A percentile compares a stretch with the other conserved stretches of the same genome.
These are phyloP conservation scores for Bombus pyrosoma DNA, from an alignment of 1,140 invertebrate genomes.

Conservation along the genomic window DNA sequence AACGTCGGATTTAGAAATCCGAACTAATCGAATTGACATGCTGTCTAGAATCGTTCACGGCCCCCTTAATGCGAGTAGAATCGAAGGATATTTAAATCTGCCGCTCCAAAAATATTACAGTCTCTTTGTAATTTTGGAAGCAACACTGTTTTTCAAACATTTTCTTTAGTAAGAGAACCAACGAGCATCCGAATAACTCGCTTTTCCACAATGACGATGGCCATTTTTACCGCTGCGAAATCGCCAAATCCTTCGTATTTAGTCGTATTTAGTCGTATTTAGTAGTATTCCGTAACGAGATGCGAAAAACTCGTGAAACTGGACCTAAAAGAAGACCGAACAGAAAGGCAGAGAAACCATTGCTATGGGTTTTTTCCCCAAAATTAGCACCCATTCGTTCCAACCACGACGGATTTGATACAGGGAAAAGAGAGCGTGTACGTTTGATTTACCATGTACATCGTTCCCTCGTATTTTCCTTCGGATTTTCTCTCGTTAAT, in stretches of 20 bases:
- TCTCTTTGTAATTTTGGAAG: neutral
- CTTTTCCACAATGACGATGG: conserved; percentile 8
- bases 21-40: neutral
- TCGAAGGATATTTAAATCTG: neutral
- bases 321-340: neutral
- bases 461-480: conserved; percentile 30
- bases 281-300: neutral
- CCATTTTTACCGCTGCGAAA: neutral
- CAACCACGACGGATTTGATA: neutral
- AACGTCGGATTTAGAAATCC: neutral
- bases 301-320: neutral
- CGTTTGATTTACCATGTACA: conserved; percentile 4
- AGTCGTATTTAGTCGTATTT: too few species aligned
- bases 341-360: neutral
- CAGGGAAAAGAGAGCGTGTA: neutral
- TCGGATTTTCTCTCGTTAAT: conserved; percentile 71
- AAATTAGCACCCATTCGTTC: neutral
- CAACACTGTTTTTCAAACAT: neutral
- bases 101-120: neutral
- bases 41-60: neutral
- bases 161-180: neutral
- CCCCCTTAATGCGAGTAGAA: neutral
- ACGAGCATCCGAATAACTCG: neutral
- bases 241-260: neutral
- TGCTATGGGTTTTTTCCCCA: conserved; percentile 24